Base-by-base conservation (phyloP, 2,797 vertebrate genomes). In the Gallinago nigripennis region DNA sequence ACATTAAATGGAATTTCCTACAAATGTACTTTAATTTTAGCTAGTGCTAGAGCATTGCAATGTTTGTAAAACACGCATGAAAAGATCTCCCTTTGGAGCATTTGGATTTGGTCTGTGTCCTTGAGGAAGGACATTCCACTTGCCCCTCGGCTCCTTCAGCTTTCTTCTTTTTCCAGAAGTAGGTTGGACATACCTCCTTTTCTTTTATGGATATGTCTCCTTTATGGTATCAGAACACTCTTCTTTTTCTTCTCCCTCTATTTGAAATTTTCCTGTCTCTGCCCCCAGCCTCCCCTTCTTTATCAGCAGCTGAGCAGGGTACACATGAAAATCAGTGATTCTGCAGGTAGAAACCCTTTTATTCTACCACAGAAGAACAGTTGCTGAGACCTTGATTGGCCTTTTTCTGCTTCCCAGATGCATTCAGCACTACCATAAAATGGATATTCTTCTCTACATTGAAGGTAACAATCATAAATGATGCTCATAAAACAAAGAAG, bases 381-480 rank as follows among this genome's bases (percentile, higher is more conserved):
- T 77, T 61, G 57, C 91, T 20, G 85, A 75, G 76, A 94, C 85
- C 65, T 71, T 43, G 41, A 78, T 4, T 39, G 72, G 50, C 61
- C 69, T 88, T 61, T 45, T 63, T 77, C 60, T 64, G 16, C 78
- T 92, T 95, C 68, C 46, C 73, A 85, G 71, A 39, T 77, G 56
- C 35, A 77, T 80, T 79, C 82, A 81, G 50, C 16, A 2, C 72
- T 58, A 30, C 82, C 41, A 53, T 78, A 90, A 92, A 88, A 83
- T 0, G 4, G 57, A 54, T 57, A 46, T 79, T 85, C 51, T 92
- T 75, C 65, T 57, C 90, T 83, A 2, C 60, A 3, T 5, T 80
- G 84, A 89, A 71, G 79, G 77, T 75, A 53, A 81, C 28, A 64
- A 68, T 51, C 90, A 88, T 86, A 95, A 94, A 91, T 5, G 28